Conservation (phyloP, 2,888 invertebrate species). For the Eurytoma californica region DNA sequence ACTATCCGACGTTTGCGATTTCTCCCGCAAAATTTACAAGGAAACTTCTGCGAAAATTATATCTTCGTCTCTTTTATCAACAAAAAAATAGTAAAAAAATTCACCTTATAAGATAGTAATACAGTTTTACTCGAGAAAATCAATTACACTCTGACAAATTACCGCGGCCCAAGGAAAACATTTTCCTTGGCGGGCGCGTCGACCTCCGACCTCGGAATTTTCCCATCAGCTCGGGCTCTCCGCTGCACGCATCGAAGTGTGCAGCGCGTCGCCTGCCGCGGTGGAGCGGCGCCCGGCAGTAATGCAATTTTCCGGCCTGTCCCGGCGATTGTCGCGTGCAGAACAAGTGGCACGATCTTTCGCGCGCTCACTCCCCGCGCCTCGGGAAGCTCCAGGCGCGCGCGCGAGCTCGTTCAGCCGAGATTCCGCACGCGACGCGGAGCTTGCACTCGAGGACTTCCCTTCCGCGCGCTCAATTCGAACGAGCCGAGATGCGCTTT, state of each 20-base stretch:
- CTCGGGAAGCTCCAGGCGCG: not conserved
- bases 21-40: no score
- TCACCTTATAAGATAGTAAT: no score
- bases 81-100: no score
- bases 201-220: no score
- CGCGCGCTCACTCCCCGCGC: not conserved
- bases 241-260: not conserved
- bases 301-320: constrained; percentile 59
- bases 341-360: constrained; percentile 34
- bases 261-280: not conserved
- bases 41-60: no score
- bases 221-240: not conserved
- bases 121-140: no score
- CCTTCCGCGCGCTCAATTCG: not conserved
- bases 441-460: not conserved
- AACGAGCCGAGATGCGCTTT: not conserved
- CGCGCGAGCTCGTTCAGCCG: not conserved
- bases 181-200: no score
- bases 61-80: no score
- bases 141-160: no score
- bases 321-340: constrained; percentile 50
- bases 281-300: constrained; percentile 24
- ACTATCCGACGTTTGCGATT: no score
- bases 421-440: constrained; percentile 10
- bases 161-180: no score